Evolutionary conservation across 2,113 vertebrate species (phyloP).

Genomic region (Actenoides hombroni): DNA sequence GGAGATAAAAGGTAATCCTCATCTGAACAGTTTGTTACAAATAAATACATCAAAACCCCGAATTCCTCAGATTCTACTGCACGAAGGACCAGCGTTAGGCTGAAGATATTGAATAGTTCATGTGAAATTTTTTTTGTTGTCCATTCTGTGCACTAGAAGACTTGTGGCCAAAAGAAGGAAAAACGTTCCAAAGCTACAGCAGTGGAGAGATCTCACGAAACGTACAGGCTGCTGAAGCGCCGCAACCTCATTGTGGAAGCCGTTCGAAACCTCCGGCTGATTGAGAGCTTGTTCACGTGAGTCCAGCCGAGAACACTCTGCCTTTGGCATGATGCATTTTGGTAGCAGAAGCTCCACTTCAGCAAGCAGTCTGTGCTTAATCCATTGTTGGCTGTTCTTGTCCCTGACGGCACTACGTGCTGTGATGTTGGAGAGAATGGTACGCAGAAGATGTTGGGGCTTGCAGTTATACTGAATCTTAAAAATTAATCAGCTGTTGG

Average conservation of each 20-base stretch:
- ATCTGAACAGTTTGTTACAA: not conserved
- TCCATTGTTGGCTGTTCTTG: not conserved
- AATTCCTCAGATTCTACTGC: not conserved
- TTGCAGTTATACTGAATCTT: not conserved
- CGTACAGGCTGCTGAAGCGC: constrained; percentile 88
- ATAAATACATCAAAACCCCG: not conserved
- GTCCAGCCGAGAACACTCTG: not conserved
- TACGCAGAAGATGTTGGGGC: too few species aligned
- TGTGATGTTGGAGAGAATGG: not conserved
- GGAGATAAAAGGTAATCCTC: not conserved
- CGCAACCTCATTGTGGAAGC: constrained; percentile 93
- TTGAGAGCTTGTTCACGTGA: constrained; percentile 92
- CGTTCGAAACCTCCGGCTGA: constrained; percentile 82
- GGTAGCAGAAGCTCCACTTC: not conserved
- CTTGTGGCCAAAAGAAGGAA: constrained; percentile 6
- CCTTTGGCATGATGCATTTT: accelerated
- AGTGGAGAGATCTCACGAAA: constrained; percentile 78
- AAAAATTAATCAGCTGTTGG: not conserved
- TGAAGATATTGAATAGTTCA: not conserved
- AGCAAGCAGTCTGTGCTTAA: not conserved
- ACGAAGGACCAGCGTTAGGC: accelerated
- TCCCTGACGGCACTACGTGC: accelerated
- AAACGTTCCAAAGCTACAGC: not conserved
- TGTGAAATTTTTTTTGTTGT: not conserved
- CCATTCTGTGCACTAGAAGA: not conserved